Base-by-base conservation (phyloP, 2,888 invertebrate species). In the Drosophila hawaiiensis region DNA sequence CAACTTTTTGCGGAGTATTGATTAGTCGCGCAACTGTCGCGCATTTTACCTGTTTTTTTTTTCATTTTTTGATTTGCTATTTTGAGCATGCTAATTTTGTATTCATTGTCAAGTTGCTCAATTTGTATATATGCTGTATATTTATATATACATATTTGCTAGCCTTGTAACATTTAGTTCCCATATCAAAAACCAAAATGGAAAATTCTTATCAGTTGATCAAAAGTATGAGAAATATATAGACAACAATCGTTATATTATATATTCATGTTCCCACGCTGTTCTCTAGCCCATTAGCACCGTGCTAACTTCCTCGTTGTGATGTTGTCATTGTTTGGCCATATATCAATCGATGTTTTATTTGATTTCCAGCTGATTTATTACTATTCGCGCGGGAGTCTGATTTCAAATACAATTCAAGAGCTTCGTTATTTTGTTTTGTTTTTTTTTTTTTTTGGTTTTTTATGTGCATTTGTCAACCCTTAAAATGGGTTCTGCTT, bases 21-120 rank as follows among this genome's bases (percentile, higher is more conserved):
- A 0, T 10, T 3, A n/a, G 37, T 31, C 28, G 10, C 9, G 10
- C n/a, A 22, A 7, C 1, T 39, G 4, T 14, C 4, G 28, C 19
- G 4, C 25, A 7, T 14, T 0, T 29, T 39, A 53, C 25, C 52
- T 58, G 54, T 28, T 14, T 35, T 35, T 33, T 4, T 31, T 12
- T 35, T 9, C 0, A 43, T 39, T 58, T 49, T 55, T 39, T 35
- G 28, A 43, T 47, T 63, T 14, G 37, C 56, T 80, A 64, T 75
- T 80, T 80, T 63, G 19, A 66, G 39, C 53, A 19, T 4, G 59
- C 76, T 80, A 76, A 80, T 78, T 78, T 70, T 39, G 22, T 66
- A 75, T 60, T 61, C 80, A 79, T 69, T 77, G 76, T 77, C 80
- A 77, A 77, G 76, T 80, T 77, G 80, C 62, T 70, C 65, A 69